Evolutionary conservation across 1,140 invertebrate species (phyloP), one percentile per base, ranked within the genome.

Genomic region (Drosophila biarmipes): DNA sequence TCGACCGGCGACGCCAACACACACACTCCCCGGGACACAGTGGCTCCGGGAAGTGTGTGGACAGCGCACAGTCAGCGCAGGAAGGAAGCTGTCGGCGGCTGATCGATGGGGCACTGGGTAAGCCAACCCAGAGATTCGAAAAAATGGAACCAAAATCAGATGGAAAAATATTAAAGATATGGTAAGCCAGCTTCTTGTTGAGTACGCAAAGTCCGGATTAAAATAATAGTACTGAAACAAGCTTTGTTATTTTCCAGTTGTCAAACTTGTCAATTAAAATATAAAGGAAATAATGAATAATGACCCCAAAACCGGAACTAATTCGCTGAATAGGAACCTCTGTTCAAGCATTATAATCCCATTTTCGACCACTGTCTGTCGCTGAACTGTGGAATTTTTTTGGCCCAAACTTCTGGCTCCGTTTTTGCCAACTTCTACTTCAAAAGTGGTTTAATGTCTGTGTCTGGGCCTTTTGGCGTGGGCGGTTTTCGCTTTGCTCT

Each of bases 401-500:
- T 58, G 29, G 35, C 45, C 29, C 35, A 12, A 49, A 52, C 64
- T 64, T 53, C 38, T 68, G 61, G 46, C 64, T 68, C 37, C 21
- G 31, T 29, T 45, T 52, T 52, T 27, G 38, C 29, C 37, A 45
- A 35, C 37, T 42, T 29, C 58, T 42, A 14, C 11, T 49, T 24
- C 31, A 38, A 46, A 21, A 29, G 6, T 45, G 29, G 53, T 12
- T 10, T 43, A 15, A 21, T 34, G 24, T 35, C 40, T 54, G 35
- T 54, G 61, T 27, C 40, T 58, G 61, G 29, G 38, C 34, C 42
- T 64, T 6, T 24, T n/a, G 31, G 55, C 62, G 62, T 64, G 55
- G 62, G 62, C 42, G 55, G 55, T 59, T 64, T 45, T 64, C 48
- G n/a, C 40, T 45, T 35, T 34, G 48, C 24, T 55, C 51, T 67